Percentiles rank a stretch among this genome's conserved stretches.
Conservation (phyloP, 2,113 vertebrate genomes). For the Forbesichthys papilliferus region DNA sequence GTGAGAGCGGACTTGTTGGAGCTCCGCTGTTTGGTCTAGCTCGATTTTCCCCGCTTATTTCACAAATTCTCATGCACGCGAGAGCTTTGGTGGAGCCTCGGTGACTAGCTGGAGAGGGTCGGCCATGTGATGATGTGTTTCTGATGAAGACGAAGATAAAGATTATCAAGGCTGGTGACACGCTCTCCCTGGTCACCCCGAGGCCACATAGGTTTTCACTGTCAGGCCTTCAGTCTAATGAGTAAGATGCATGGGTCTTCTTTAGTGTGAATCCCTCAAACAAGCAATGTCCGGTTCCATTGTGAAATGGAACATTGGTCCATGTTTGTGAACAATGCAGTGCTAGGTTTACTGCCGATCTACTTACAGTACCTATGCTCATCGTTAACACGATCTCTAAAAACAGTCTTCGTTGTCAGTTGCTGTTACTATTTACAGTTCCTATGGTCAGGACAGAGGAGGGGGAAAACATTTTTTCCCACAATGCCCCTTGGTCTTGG, state of each 20-base stretch:
- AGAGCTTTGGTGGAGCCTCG: slow-evolving; percentile 69
- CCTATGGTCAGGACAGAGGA: no score
- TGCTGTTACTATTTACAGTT: no score
- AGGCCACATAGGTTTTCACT: slow-evolving; percentile 1
- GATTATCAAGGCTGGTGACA: slow-evolving; percentile 44
- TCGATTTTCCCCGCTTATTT: slow-evolving; percentile 69
- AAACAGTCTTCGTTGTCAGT: no score
- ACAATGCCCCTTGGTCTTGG: no score
- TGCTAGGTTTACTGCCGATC: no score
- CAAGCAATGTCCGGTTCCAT: background rate
- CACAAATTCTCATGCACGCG: slow-evolving; percentile 71
- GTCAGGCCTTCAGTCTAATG: background rate
- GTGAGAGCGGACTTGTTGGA: slow-evolving; percentile 70
- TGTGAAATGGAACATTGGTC: background rate
- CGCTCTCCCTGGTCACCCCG: slow-evolving; percentile 2
- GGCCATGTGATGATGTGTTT: slow-evolving; percentile 70
- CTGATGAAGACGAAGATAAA: slow-evolving; percentile 29
- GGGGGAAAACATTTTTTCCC: no score
- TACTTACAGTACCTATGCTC: no score
- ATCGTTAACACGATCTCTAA: no score
- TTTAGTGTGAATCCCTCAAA: background rate
- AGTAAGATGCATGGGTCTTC: background rate
- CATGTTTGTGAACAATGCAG: no score
- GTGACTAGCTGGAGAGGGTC: slow-evolving; percentile 43
- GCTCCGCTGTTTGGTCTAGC: slow-evolving; percentile 76